These are phyloP conservation scores for Falco columbarius DNA, from an alignment of 2,797 vertebrate species.

Conservation along the genomic window DNA sequence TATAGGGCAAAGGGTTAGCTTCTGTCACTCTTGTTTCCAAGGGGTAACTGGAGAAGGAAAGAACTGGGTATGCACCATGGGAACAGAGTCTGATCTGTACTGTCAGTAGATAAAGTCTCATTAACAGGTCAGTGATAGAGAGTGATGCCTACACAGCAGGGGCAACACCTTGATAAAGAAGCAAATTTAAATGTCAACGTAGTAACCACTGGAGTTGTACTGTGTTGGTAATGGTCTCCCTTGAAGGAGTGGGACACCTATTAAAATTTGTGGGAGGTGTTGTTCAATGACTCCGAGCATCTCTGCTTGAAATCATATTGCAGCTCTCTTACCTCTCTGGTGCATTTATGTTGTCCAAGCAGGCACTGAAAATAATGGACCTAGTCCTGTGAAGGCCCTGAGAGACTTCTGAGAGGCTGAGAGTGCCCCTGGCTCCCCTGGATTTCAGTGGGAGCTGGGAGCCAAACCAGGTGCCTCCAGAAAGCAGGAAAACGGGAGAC, in stretches of 20 bases:
- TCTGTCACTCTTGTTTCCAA: not conserved
- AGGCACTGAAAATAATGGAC: not conserved
- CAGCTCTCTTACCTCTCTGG: not conserved
- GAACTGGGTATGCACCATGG: not conserved
- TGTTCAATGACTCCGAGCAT: not conserved
- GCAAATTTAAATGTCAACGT: not conserved
- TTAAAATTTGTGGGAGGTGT: not conserved
- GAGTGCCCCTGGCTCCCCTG: not conserved
- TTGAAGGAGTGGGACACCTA: not conserved
- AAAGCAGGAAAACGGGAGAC: not conserved
- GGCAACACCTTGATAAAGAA: not conserved
- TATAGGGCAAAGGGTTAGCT: conserved; percentile 5
- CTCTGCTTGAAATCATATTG: not conserved
- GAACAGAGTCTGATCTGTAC: not conserved
- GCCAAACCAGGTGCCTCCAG: not conserved
- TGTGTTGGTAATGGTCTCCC: not conserved
- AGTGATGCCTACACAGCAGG: not conserved
- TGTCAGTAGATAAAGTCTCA: not conserved
- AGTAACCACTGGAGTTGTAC: not conserved
- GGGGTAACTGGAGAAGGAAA: not conserved
- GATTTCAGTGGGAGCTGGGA: not conserved
- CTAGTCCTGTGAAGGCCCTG: not conserved
- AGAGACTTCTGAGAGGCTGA: not conserved
- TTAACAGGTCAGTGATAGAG: not conserved
- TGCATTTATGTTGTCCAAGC: not conserved